These are phyloP conservation scores for Standfussiana lucernea DNA, from an alignment of 2,888 invertebrate genomes.

Conservation along the genomic window DNA sequence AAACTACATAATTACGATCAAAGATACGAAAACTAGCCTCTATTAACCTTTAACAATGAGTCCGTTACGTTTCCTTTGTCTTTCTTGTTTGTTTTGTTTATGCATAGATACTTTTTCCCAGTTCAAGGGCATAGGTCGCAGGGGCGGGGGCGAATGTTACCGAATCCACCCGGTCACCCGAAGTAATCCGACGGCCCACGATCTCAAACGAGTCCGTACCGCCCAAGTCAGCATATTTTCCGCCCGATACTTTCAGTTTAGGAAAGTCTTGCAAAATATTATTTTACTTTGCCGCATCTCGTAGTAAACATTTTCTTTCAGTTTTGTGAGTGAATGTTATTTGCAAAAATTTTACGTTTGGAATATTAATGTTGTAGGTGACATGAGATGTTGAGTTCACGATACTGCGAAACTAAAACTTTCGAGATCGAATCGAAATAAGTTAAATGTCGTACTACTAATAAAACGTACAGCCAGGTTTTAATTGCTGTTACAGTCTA, in stretches of 20 bases:
- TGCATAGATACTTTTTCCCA: conserved; percentile 18
- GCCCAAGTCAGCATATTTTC: conserved; percentile 48
- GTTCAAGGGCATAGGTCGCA: conserved; percentile 53
- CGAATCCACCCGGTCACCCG: conserved; percentile 34
- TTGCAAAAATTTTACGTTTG: not conserved
- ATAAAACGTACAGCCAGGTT: not conserved
- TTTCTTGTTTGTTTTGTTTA: conserved; percentile 38
- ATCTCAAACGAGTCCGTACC: conserved; percentile 37
- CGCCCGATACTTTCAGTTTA: conserved; percentile 38
- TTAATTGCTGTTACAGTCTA: not conserved
- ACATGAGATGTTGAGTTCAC: not conserved
- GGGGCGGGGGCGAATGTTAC: conserved; percentile 13
- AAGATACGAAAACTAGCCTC: conserved; percentile 19
- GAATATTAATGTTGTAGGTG: not conserved
- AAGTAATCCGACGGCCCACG: conserved; percentile 41
- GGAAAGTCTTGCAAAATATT: conserved; percentile 34
- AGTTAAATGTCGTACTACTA: not conserved
- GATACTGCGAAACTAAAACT: not conserved
- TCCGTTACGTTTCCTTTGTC: conserved; percentile 31
- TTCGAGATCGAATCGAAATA: not conserved
- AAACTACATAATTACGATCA: conserved; percentile 27
- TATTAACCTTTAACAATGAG: conserved; percentile 9
- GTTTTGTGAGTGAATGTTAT: not conserved
- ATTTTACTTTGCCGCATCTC: conserved; percentile 18
- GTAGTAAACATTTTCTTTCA: conserved; percentile 16